Evolutionary conservation across 1,140 invertebrate species (phyloP).

Genomic region (Aricia agestis): DNA sequence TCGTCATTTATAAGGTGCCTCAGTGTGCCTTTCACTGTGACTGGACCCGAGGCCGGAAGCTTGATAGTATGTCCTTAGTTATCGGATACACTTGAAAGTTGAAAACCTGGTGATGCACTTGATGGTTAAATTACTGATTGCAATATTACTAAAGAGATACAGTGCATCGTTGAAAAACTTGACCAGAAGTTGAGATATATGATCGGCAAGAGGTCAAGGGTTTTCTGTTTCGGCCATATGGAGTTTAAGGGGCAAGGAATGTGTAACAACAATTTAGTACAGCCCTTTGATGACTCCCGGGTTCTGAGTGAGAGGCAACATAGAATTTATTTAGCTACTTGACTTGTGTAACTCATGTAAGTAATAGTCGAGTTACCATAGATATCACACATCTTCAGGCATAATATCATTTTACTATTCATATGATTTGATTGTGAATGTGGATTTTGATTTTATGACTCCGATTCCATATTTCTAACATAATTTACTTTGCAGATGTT

Average conservation of each 20-base stretch:
- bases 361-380: constrained; percentile 66
- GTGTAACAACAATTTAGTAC: constrained; percentile 35
- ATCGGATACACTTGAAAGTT: constrained; percentile 72
- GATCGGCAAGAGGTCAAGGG: constrained; percentile 68
- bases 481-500: constrained; percentile 85
- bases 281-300: constrained; percentile 69
- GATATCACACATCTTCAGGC: neutral
- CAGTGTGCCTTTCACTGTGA: constrained; percentile 74
- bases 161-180: constrained; percentile 76
- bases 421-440: neutral
- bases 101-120: constrained; percentile 73
- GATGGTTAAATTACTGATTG: constrained; percentile 40
- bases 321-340: constrained; percentile 51
- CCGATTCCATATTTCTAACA: constrained; percentile 2
- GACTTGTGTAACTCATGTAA: constrained; percentile 71
- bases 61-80: constrained; percentile 71
- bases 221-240: constrained; percentile 74
- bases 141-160: constrained; percentile 35
- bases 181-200: constrained; percentile 55
- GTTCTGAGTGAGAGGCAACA: constrained; percentile 73
- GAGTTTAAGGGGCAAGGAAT: constrained; percentile 62
- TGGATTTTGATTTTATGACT: constrained; percentile 5
- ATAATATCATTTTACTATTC: constrained; percentile 7
- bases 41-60: constrained; percentile 73
- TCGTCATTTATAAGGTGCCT: constrained; percentile 75